Percentiles rank a stretch among this genome's conserved stretches.
These are phyloP conservation scores for Bungarus multicinctus DNA, from an alignment of 2,113 vertebrate species.

Conservation along the genomic window DNA sequence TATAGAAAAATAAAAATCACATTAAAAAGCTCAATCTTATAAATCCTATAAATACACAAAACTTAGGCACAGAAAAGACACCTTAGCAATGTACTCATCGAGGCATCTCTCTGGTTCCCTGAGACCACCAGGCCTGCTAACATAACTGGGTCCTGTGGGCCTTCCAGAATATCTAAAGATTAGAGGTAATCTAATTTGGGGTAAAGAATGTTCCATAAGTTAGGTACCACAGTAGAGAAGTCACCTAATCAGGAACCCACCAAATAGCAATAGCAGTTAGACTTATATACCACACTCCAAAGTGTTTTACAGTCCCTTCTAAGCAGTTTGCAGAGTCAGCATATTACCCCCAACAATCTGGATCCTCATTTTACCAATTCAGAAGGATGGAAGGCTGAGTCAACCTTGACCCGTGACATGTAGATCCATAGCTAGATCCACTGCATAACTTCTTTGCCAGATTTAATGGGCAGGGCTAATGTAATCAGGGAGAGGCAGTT, in stretches of 20 bases:
- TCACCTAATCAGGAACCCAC: background rate
- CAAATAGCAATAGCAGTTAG: background rate
- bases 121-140: background rate
- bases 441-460: background rate
- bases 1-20: background rate
- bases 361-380: too few species aligned
- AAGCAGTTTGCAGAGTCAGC: too few species aligned
- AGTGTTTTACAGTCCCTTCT: too few species aligned
- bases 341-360: too few species aligned
- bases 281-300: too few species aligned
- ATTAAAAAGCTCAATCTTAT: background rate
- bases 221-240: background rate
- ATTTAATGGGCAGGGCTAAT: background rate
- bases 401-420: background rate
- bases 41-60: background rate
- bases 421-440: background rate
- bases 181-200: background rate
- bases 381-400: too few species aligned
- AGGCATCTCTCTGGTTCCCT: background rate
- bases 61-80: background rate
- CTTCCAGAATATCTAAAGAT: background rate
- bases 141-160: background rate
- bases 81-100: background rate
- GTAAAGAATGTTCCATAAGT: background rate
- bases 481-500: background rate